Evolutionary conservation across 2,888 invertebrate species (phyloP).

Genomic region (Trachelus stipa): DNA sequence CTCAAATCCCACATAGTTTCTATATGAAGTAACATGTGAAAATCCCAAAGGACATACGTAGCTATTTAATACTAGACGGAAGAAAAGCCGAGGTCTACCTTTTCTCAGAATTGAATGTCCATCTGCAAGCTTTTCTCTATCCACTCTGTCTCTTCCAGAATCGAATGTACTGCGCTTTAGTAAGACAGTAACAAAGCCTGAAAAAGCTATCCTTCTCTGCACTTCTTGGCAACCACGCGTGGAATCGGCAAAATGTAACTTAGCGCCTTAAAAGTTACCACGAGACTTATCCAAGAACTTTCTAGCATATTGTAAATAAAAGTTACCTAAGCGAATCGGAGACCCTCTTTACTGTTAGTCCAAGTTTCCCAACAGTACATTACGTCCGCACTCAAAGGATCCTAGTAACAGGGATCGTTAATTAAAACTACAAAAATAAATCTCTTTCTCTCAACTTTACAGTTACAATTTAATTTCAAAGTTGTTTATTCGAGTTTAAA

Average conservation of each 20-base stretch:
- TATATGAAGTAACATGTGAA: background rate
- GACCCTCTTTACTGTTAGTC: background rate
- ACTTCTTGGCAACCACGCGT: background rate
- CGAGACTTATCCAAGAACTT: background rate
- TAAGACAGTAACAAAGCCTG: background rate
- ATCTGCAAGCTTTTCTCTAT: background rate
- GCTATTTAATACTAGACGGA: background rate
- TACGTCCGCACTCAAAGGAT: background rate
- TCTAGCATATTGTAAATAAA: background rate
- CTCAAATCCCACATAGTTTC: background rate
- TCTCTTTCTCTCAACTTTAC: background rate
- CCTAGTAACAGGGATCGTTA: background rate
- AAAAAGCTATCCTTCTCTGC: background rate
- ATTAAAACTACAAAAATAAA: background rate
- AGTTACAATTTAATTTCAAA: background rate
- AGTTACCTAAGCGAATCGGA: background rate
- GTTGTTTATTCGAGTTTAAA: background rate
- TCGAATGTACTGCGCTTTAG: background rate
- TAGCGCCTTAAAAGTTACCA: background rate
- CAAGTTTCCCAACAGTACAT: background rate
- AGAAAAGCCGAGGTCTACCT: background rate
- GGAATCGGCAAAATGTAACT: background rate
- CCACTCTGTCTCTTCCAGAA: background rate
- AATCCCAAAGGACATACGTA: background rate
- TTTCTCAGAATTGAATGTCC: background rate